Conservation (phyloP, 2,113 vertebrate species). For the Macaca mulatta region DNA sequence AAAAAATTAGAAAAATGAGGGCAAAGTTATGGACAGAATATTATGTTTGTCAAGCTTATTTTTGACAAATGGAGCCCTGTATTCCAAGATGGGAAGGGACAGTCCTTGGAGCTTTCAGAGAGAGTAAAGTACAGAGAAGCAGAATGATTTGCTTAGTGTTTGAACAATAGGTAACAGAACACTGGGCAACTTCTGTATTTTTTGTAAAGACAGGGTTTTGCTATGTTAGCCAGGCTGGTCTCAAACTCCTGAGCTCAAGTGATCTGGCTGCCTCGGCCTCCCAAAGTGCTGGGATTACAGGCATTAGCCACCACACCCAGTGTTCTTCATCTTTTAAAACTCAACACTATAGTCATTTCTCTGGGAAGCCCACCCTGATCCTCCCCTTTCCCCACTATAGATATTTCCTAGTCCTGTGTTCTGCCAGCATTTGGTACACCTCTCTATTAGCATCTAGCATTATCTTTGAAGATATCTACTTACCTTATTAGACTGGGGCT, state of each 20-base stretch:
- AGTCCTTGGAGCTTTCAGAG: not conserved
- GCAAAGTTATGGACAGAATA: not conserved
- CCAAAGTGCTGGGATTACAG: not conserved
- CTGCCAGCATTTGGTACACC: not conserved
- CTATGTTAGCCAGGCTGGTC: not conserved
- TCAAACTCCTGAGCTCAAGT: not conserved
- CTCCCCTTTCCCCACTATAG: not conserved
- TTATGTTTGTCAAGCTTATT: slow-evolving; percentile 32
- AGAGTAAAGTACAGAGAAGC: not conserved
- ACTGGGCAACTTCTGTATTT: not conserved
- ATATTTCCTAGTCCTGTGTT: not conserved
- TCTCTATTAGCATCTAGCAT: not conserved
- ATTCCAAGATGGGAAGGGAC: not conserved
- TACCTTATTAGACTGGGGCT: not conserved
- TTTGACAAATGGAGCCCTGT: not conserved
- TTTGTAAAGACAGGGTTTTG: too few species aligned
- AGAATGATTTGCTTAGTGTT: slow-evolving; percentile 8
- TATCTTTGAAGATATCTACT: not conserved
- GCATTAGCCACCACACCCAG: not conserved
- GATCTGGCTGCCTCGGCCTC: not conserved
- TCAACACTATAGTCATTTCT: not conserved
- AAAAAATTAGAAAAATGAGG: not conserved
- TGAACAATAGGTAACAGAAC: slow-evolving; percentile 23
- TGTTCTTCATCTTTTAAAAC: not conserved
- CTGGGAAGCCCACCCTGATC: not conserved